Evolutionary conservation across 2,888 invertebrate genomes (phyloP), one percentile per base, ranked within the genome.

Genomic region (Tenthredo mesomela): DNA sequence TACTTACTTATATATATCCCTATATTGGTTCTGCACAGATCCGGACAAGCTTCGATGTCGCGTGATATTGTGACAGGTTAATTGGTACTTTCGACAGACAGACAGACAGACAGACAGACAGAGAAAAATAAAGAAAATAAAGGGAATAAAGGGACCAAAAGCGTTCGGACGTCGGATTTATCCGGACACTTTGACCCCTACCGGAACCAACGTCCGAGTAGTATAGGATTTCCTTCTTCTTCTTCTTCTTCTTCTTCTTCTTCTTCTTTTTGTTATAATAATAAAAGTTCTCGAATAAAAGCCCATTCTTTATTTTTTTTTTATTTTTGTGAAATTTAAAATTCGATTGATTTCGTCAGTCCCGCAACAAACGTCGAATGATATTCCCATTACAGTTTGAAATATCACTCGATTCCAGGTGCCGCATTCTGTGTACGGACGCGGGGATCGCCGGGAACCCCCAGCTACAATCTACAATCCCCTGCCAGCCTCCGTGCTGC

Each of bases 151-250:
- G n/a, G 47, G 21, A 75, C 67, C 77, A 73, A 43, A 65, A 50
- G 70, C 47, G 71, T 58, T 54, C 70, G 3, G 58, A 54, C 47
- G 67, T 67, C 15, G 71, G 58, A 33, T 67, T 88, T 89, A 80
- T 61, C 61, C 4, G 40, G 80, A 61, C 40, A 80, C 61, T 37
- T 80, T 80, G 50, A 80, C 80, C 80, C 58, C 33, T 5, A 25
- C 40, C 58, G 80, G 61, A 80, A 80, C 80, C 1, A 80, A 80
- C 80, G 40, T 58, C 61, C 61, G 25, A 61, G 58, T 40, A 80
- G 21, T 61, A 37, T 15, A 37, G 12, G 18, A 40, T 73, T 43
- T 29, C 18, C 12, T 50, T n/a, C 29, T 18, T 7, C 2, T 15
- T 29, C 21, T 15, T 75, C 12, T 10, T n/a, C 73, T 50, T 47